These are phyloP conservation scores for Propithecus coquereli DNA, from an alignment of 2,113 vertebrate genomes.

Conservation along the genomic window DNA sequence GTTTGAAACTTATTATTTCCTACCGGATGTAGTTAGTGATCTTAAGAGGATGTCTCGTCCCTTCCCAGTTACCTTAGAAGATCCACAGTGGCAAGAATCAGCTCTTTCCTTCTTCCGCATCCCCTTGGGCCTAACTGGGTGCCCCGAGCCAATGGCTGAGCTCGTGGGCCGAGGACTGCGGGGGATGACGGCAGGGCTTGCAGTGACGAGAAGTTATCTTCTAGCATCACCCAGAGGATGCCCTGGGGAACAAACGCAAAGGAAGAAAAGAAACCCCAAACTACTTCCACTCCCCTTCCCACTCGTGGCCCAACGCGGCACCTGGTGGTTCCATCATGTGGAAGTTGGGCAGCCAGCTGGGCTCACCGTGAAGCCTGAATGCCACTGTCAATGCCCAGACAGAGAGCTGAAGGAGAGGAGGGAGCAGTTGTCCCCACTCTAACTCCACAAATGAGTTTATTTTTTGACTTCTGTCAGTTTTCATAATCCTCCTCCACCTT, in stretches of 20 bases:
- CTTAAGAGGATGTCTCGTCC: background rate
- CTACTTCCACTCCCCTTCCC: background rate
- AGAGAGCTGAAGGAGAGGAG: background rate
- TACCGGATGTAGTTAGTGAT: slow-evolving; percentile 33
- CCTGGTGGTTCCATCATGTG: too few species aligned
- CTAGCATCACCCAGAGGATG: slow-evolving; percentile 72
- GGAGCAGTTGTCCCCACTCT: background rate
- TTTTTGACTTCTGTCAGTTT: background rate
- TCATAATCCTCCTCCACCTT: slow-evolving; percentile 2
- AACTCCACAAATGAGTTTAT: background rate
- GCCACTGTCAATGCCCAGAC: background rate
- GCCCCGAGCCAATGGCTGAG: background rate
- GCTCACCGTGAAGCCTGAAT: background rate
- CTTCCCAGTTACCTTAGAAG: background rate
- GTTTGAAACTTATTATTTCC: slow-evolving; percentile 4
- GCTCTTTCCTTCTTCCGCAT: background rate
- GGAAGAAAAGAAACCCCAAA: background rate
- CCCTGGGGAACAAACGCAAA: slow-evolving; percentile 46
- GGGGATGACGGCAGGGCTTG: background rate
- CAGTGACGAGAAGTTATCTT: slow-evolving; percentile 55
- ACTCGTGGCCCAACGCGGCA: background rate
- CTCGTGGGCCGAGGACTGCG: background rate
- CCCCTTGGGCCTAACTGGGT: background rate
- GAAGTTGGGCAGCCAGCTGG: background rate
- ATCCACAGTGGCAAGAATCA: background rate